Conservation (phyloP, 2,797 vertebrate genomes). For the Falco columbarius region DNA sequence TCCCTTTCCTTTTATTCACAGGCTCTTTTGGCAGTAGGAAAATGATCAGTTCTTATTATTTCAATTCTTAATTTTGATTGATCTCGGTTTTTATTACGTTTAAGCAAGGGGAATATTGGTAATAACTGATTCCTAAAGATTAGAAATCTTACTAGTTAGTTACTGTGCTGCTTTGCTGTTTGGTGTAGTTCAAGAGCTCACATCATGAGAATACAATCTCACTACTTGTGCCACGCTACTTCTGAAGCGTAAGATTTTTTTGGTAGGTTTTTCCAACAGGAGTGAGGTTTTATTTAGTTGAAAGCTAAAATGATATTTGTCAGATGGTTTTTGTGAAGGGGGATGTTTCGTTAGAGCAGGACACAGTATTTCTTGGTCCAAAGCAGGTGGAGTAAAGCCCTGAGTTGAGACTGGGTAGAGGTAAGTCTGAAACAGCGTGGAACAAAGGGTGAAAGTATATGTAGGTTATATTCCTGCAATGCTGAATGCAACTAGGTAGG, state of each 20-base stretch:
- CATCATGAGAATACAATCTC: neutral
- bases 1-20: neutral
- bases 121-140: neutral
- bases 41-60: neutral
- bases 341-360: neutral
- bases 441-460: neutral
- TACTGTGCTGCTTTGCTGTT: neutral
- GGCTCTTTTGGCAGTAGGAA: neutral
- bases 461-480: neutral
- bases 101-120: neutral
- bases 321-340: neutral
- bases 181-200: neutral
- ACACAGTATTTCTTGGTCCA: neutral
- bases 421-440: fast-evolving
- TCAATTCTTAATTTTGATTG: neutral
- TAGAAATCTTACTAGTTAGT: neutral
- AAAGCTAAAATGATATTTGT: neutral
- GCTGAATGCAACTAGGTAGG: neutral
- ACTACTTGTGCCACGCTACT: fast-evolving
- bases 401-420: neutral
- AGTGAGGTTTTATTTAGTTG: neutral
- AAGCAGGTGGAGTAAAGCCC: neutral
- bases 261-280: neutral
- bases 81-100: neutral
- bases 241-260: neutral